Evolutionary conservation across 1,140 invertebrate genomes (phyloP), one percentile per base, ranked within the genome.

Genomic region (Anastrepha ludens): DNA sequence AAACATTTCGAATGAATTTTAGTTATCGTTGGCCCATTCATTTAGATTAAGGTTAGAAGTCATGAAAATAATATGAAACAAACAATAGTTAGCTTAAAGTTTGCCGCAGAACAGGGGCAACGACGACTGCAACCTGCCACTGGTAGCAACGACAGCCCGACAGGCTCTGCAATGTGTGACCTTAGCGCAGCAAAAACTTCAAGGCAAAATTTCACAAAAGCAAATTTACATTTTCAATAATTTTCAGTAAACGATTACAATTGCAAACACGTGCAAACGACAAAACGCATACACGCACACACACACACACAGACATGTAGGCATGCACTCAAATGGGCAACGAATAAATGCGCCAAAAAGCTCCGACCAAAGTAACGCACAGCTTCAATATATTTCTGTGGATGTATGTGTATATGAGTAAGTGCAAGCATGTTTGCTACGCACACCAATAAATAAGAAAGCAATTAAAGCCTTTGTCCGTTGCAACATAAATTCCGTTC

Each of bases 211-310:
- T 8, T 20, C 29, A 67, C 39, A 13, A 67, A 67, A 41, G 39
- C 65, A 67, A 67, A 67, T 67, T 67, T 67, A 13, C 65, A 67
- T 67, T 67, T 67, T 29, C 65, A 67, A 67, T 67, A 67, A 67
- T 41, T 67, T 11, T 29, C 29, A 64, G 62, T 29, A 20, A 8
- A 20, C 62, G 39, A 67, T 67, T 67, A 39, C 65, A 67, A 67
- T 39, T 67, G 7, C 65, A 15, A 41, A 39, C 13, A 41, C 3
- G 65, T 4, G 65, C 65, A 67, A 29, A 29, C 29, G 20, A 29
- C 65, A 39, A 70, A 9, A 15, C 15, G 44, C 41, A 17, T 13
- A 55, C 9, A 55, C 50, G 11, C 50, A 55, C 50, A 55, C 2
- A 55, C 50, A 55, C 50, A 55, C 50, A 55, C 50, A 55, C 50